Conservation (phyloP, 2,113 vertebrate genomes). For the Poeciliopsis retropinna region DNA sequence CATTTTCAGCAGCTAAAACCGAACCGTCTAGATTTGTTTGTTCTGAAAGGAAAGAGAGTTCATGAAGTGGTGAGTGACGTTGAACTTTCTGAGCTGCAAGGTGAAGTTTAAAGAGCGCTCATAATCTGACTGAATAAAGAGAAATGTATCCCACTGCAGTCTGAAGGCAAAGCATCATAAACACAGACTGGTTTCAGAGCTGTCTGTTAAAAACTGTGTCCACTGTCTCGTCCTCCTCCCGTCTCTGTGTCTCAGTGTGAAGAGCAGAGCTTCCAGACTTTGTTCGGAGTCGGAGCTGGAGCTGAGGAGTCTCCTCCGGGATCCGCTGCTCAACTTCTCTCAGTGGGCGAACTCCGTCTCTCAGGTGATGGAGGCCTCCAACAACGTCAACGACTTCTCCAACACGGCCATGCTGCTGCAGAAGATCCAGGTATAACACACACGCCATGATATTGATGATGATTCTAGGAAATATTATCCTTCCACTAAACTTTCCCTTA, state of each 20-base stretch:
- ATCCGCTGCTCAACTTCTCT: slow-evolving; percentile 81
- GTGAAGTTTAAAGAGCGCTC: not conserved
- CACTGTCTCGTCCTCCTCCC: not conserved
- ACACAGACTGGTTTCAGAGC: too few species aligned
- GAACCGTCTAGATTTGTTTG: not conserved
- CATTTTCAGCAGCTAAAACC: not conserved
- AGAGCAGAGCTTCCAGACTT: slow-evolving; percentile 79
- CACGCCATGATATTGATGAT: not conserved
- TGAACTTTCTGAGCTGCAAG: not conserved
- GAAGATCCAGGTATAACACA: slow-evolving; percentile 84
- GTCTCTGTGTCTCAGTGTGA: slow-evolving; percentile 80
- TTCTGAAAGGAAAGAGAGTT: not conserved
- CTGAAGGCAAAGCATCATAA: not conserved
- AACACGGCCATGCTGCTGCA: slow-evolving; percentile 81
- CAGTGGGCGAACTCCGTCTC: slow-evolving; percentile 83
- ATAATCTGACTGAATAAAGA: not conserved
- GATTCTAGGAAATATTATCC: not conserved
- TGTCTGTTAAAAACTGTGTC: not conserved
- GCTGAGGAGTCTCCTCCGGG: slow-evolving; percentile 82
- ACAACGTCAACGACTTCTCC: slow-evolving; percentile 79
- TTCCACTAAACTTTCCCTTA: not conserved
- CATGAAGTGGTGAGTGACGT: not conserved
- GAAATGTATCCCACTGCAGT: not conserved
- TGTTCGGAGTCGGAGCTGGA: slow-evolving; percentile 73
- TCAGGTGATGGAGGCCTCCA: slow-evolving; percentile 81